These are phyloP conservation scores for Gastrophysa polygoni DNA, from an alignment of 2,888 invertebrate genomes.

Conservation along the genomic window DNA sequence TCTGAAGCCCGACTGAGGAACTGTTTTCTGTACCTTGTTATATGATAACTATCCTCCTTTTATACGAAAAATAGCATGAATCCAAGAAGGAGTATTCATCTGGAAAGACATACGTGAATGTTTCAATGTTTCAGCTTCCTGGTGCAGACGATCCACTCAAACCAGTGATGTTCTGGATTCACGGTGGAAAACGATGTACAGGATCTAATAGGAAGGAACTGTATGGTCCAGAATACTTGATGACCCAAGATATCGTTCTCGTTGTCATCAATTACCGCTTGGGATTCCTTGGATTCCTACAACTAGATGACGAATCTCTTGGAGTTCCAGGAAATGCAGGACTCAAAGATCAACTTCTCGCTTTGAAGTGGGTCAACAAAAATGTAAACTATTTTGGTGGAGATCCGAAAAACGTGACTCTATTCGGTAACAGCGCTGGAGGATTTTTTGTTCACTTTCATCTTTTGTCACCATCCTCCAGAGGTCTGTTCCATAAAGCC, in stretches of 20 bases:
- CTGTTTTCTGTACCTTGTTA: too few relatives aligned
- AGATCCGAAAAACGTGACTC: conserved; percentile 56
- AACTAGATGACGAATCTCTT: conserved; percentile 52
- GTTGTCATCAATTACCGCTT: conserved; percentile 34
- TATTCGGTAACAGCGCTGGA: conserved; percentile 61
- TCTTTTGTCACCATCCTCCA: conserved; percentile 58
- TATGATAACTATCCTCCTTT: too few relatives aligned
- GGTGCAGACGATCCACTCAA: too few relatives aligned
- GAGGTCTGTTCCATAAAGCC: conserved; percentile 40
- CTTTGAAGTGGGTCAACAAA: conserved; percentile 60
- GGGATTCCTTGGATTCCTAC: conserved; percentile 53
- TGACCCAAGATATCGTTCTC: conserved; percentile 32
- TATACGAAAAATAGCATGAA: too few relatives aligned
- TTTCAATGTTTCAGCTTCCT: too few relatives aligned
- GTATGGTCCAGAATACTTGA: conserved; percentile 30
- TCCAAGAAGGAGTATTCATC: too few relatives aligned
- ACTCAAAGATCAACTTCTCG: conserved; percentile 59
- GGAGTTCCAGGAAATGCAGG: conserved; percentile 59
- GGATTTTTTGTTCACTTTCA: conserved; percentile 58
- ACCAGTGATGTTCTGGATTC: conserved; percentile 55
- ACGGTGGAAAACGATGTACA: conserved; percentile 30
- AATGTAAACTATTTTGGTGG: conserved; percentile 58
- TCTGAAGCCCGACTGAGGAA: too few relatives aligned
- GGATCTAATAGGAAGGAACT: conserved; percentile 26
- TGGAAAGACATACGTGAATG: too few relatives aligned